phyloP scores from a whole-genome alignment of 2,113 vertebrate genomes.

The Rhegmatorhina hoffmannsi region DNA sequence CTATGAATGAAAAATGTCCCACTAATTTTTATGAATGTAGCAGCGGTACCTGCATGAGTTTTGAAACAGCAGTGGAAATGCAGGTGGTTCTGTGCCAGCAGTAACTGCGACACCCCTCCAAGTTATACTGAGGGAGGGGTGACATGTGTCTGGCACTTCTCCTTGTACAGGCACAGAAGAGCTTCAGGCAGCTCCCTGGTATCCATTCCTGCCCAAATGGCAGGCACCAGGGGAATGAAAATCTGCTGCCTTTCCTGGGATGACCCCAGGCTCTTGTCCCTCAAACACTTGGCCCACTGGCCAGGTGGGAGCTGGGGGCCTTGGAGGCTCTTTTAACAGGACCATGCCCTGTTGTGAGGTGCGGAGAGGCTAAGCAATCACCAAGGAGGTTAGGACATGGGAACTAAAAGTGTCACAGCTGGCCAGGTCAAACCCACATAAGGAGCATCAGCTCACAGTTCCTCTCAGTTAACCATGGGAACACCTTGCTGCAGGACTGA shows the following conservation, averaged over 20 bases:
- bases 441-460: not conserved
- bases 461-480: not conserved
- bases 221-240: not conserved
- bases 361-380: not conserved
- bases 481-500: not conserved
- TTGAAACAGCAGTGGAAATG: not conserved
- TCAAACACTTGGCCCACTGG: not conserved
- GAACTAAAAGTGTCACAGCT: not conserved
- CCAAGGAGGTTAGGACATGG: not conserved
- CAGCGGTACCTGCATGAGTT: not conserved
- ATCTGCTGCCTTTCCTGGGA: not conserved
- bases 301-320: accelerated
- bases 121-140: not conserved
- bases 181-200: not conserved
- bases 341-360: not conserved
- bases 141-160: not conserved
- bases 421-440: not conserved
- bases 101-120: not conserved
- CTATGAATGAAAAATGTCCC: constrained; percentile 41
- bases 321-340: not conserved
- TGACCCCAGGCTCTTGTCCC: accelerated
- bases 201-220: not conserved
- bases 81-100: not conserved
- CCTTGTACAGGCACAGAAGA: not conserved
- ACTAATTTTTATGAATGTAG: constrained; percentile 12